Evolutionary conservation across 2,113 vertebrate species (phyloP), one percentile per base, ranked within the genome.

Genomic region (Rhynchomys soricoides): DNA sequence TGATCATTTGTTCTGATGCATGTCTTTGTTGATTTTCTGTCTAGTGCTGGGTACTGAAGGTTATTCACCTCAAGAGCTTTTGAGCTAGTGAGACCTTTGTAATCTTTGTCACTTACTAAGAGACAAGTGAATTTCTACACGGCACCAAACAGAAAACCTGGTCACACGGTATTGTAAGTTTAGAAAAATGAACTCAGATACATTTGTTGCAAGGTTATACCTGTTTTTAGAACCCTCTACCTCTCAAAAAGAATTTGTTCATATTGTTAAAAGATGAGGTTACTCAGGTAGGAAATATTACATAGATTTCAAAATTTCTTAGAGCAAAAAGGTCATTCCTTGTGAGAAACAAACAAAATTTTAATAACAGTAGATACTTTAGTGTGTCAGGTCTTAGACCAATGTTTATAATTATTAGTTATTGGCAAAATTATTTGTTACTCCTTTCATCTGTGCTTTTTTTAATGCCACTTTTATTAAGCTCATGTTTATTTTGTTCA

Each of bases 381-480:
- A 92, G 16, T 93, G 83, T 48, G 29, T 55, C 34, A 75, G 75
- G 16, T 77, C 57, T 88, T 57, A 86, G 24, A 34, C 82, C 11
- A 75, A 0, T 88, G 26, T 95, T 83, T 95, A 68, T 10, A 89
- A 86, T 96, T n/a, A n/a, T n/a, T n/a, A n/a, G n/a, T n/a, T n/a
- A n/a, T n/a, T 88, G 50, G 5, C 64, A 89, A 74, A 71, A 66
- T 66, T 48, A 21, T 77, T 89, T 52, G 31, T 71, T 88, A 43
- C 75, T 83, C 34, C 37, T 89, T 87, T 70, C 24, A 45, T 97
- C 95, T 88, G 68, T 90, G 93, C 82, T 22, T 97, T 91, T 62
- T 95, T 92, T 71, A 92, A 59, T 89, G 26, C 48, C 37, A 89
- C 89, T 86, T 95, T 94, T 86, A 82, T 85, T 74, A 89, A 87